Base-by-base conservation (phyloP, 2,888 invertebrate species). In the Heteropelma amictum region DNA sequence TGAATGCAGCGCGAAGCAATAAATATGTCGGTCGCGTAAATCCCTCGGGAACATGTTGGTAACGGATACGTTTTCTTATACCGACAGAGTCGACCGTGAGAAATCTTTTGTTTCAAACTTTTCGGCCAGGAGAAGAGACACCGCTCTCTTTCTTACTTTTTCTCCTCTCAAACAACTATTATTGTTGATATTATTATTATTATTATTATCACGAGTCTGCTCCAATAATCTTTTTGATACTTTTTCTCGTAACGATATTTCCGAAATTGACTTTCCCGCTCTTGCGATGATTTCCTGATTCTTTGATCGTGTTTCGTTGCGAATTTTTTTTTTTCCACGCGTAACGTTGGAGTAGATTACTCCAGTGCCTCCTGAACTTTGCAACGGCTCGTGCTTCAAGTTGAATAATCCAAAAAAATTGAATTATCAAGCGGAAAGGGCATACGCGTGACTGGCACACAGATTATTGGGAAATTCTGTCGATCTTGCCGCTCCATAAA, bases 1-100 rank as follows among this genome's bases (percentile, higher is more conserved):
- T 42, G 75, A 75, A 75, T 71, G 71, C 71, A 61, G 68, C 64
- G 68, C 63, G 60, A 68, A 65, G 78, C 78, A 77, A 78, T 78
- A 78, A 78, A 78, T 78, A 78, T 77, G 77, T 78, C 78, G 78
- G 67, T 68, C 61, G 63, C 60, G 77, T 67, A 75, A 78, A 78
- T 78, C 78, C 77, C 63, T 40, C 67, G 54, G 77, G 74, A 78
- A 77, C 77, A 72, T 68, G 70, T 65, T 71, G 74, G 71, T 78
- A 77, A 75, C 74, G 76, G 56, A 76, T 78, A 76, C 77, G 68
- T 73, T 72, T 74, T 76, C 67, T 68, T 68, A 45, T 73, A 54
- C 58, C 56, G 53, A 42, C 40, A 14, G 40, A 14, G 38, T 67
- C 76, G 38, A 10, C 33, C 60, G 56, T 40, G 65, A 58, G 69